These are phyloP conservation scores for Drosophila varians DNA, from an alignment of 1,140 invertebrate genomes.

Conservation along the genomic window DNA sequence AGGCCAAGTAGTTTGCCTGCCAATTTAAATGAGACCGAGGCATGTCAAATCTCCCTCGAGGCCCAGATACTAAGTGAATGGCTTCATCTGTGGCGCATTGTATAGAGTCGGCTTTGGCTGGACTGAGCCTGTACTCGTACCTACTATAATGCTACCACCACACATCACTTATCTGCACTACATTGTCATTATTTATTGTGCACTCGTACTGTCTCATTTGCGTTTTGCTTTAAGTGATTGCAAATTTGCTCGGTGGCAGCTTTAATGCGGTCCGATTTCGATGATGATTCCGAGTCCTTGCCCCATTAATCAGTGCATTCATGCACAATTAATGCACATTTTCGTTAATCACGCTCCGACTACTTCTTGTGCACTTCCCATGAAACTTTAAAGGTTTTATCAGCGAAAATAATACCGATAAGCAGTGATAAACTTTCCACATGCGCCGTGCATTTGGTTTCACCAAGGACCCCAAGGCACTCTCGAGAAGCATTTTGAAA, in stretches of 20 bases:
- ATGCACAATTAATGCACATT: conserved; percentile 70
- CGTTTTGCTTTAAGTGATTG: conserved; percentile 51
- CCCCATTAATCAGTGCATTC: conserved; percentile 66
- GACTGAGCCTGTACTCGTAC: not conserved
- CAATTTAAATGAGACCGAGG: conserved; percentile 51
- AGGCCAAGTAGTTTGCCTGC: conserved; percentile 29
- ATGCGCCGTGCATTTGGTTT: conserved; percentile 3
- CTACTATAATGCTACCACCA: not conserved
- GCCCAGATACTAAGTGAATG: not conserved
- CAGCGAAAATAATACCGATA: conserved; percentile 8
- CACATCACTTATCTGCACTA: conserved; percentile 34
- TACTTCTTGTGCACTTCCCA: conserved; percentile 17
- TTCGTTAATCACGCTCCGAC: conserved; percentile 72
- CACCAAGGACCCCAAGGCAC: not conserved
- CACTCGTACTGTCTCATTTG: conserved; percentile 39
- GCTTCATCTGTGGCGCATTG: not conserved
- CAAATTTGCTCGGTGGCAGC: conserved; percentile 27
- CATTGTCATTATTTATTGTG: conserved; percentile 62
- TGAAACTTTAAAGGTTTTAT: conserved; percentile 23
- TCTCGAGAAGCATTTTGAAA: not conserved
- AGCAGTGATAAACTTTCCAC: conserved; percentile 5
- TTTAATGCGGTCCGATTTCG: conserved; percentile 36
- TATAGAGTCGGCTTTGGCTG: not conserved
- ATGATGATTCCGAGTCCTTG: conserved; percentile 18
- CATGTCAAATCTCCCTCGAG: conserved; percentile 32